Evolutionary conservation across 2,113 vertebrate species (phyloP).

Genomic region (Danio rerio): GRCz12tu NC_133199.1:35084001-35084500

Average conservation of each 20-base stretch:
- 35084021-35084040: too few species aligned
- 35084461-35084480: slow-evolving; percentile 35
- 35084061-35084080: too few species aligned
- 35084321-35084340: slow-evolving; percentile 64
- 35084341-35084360: slow-evolving; percentile 48
- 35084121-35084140: too few species aligned
- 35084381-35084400: slow-evolving; percentile 57
- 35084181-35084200: slow-evolving; percentile 49
- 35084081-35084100: too few species aligned
- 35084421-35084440: slow-evolving; percentile 36
- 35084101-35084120: too few species aligned
- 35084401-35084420: slow-evolving; percentile 57
- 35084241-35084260: slow-evolving; percentile 69
- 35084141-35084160: neutral
- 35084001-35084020: too few species aligned
- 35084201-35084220: slow-evolving; percentile 51
- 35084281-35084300: slow-evolving; percentile 65
- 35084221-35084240: slow-evolving; percentile 62
- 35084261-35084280: slow-evolving; percentile 67
- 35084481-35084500: slow-evolving; percentile 23
- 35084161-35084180: slow-evolving; percentile 45
- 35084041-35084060: too few species aligned
- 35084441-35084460: slow-evolving; percentile 37
- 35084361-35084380: slow-evolving; percentile 57
- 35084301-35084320: slow-evolving; percentile 66